Conservation (phyloP, 2,113 vertebrate species). For the Peucedramus taeniatus region DNA sequence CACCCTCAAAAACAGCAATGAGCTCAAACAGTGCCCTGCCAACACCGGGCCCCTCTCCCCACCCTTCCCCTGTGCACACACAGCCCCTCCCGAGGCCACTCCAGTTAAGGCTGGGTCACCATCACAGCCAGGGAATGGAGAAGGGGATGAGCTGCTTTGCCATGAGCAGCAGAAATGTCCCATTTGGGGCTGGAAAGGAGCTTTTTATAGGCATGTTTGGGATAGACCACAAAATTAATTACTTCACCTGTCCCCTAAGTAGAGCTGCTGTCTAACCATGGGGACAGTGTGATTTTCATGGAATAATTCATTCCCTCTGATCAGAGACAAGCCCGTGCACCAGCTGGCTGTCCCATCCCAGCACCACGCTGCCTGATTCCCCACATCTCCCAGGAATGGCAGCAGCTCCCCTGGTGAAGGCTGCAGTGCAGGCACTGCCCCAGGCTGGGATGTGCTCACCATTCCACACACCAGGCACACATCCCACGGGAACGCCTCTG, state of each 20-base stretch:
- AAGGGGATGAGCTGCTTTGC: background rate
- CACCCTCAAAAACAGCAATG: constrained; percentile 24
- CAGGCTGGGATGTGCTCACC: fast-evolving
- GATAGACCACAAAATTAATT: background rate
- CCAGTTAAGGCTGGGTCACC: background rate
- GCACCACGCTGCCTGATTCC: fast-evolving
- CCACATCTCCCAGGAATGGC: background rate
- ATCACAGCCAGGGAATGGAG: background rate
- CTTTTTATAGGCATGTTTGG: fast-evolving
- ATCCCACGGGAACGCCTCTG: background rate
- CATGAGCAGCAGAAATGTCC: fast-evolving
- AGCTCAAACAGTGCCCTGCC: background rate
- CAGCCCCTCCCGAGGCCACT: background rate
- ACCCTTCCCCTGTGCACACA: background rate
- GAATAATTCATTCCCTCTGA: background rate
- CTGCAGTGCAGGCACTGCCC: background rate
- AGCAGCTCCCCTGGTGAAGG: background rate
- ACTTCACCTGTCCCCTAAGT: background rate
- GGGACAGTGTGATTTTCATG: fast-evolving
- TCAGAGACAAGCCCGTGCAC: background rate
- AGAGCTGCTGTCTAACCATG: background rate
- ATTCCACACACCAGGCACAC: background rate
- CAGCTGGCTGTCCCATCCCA: fast-evolving
- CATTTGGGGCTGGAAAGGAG: background rate
- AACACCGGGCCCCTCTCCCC: background rate